Conservation (phyloP, 2,113 vertebrate species). For the Suricata suricatta region DNA sequence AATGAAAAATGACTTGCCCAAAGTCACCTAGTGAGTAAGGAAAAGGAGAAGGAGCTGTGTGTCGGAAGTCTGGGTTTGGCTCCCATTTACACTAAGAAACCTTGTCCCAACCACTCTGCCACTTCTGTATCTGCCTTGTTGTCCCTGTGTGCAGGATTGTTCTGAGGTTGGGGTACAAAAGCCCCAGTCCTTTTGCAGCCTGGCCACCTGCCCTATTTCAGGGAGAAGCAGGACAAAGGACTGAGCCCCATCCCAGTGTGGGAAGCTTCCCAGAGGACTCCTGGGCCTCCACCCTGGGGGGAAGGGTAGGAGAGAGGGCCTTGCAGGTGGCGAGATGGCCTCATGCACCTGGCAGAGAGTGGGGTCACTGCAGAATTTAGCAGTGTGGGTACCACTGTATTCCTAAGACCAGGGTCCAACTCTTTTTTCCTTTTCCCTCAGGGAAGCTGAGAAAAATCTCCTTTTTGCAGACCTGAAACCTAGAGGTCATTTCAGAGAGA, state of each 20-base stretch:
- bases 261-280: not conserved
- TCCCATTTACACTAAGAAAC: not conserved
- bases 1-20: not conserved
- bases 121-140: not conserved
- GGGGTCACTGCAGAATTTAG: not conserved
- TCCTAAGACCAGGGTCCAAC: not conserved
- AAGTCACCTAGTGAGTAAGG: not conserved
- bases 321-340: accelerated
- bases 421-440: not conserved
- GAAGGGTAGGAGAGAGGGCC: not conserved
- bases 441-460: not conserved
- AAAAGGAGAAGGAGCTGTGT: not conserved
- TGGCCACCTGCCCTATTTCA: not conserved
- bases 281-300: too few relatives aligned
- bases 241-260: not conserved
- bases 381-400: too few relatives aligned
- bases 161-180: not conserved
- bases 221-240: not conserved
- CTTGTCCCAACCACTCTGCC: not conserved
- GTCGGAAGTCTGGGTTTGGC: not conserved
- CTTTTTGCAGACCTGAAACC: not conserved
- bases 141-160: not conserved
- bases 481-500: not conserved
- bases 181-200: not conserved
- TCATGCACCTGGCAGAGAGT: not conserved